Evolutionary conservation across 2,888 invertebrate genomes (phyloP).

Genomic region (Dolichomitus sp.): DNA sequence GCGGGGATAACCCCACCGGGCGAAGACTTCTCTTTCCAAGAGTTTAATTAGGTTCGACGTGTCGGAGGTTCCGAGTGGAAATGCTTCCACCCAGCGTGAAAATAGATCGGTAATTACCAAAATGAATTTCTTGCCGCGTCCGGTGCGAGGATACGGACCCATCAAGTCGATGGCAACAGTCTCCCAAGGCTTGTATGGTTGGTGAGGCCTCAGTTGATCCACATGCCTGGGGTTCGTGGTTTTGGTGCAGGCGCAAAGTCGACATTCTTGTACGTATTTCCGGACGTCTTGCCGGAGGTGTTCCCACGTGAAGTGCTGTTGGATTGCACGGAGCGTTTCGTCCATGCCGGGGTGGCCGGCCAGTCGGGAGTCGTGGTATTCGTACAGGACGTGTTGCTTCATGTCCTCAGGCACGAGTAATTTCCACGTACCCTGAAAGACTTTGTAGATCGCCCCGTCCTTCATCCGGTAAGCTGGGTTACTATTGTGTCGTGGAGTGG

Average conservation of each 20-base stretch:
- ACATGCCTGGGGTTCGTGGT: not conserved
- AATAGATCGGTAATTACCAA: slow-evolving; percentile 21
- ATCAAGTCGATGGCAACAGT: slow-evolving; percentile 7
- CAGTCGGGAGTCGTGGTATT: not conserved
- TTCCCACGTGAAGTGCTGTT: not conserved
- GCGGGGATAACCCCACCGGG: not conserved
- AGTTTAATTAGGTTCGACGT: not conserved
- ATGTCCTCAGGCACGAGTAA: not conserved
- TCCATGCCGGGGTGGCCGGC: slow-evolving; percentile 4
- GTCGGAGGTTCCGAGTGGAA: not conserved
- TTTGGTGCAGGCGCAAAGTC: not conserved
- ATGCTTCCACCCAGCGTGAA: slow-evolving; percentile 12
- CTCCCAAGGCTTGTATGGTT: not conserved
- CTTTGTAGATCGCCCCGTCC: no score
- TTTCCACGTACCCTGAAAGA: not conserved
- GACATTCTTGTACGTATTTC: not conserved
- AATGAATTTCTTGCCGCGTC: not conserved
- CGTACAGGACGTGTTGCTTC: not conserved
- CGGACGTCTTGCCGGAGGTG: not conserved
- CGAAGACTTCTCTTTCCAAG: not conserved
- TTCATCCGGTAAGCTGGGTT: no score
- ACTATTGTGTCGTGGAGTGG: no score
- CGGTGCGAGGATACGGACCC: not conserved
- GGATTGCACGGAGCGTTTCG: not conserved
- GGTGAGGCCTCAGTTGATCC: not conserved